Conservation (phyloP, 2,888 invertebrate species). For the Heliconius aoede region DNA sequence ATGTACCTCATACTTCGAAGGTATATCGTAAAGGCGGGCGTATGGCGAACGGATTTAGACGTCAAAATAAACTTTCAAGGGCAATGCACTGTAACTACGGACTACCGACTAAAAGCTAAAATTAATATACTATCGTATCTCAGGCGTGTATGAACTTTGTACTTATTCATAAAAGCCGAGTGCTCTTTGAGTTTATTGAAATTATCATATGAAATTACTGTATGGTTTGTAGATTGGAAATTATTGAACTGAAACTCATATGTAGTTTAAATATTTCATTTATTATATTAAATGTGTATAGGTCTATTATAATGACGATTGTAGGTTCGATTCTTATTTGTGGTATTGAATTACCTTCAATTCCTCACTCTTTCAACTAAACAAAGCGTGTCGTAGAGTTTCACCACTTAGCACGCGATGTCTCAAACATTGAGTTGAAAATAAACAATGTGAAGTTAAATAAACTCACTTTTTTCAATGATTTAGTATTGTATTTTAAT, state of each 20-base stretch:
- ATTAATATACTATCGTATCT: conserved; percentile 38
- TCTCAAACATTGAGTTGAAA: not conserved
- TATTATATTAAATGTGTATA: not conserved
- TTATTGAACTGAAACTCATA: conserved; percentile 9
- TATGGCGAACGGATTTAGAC: conserved; percentile 48
- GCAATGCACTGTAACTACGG: conserved; percentile 49
- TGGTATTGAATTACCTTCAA: not conserved
- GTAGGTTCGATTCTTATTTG: not conserved
- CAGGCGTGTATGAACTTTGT: conserved; percentile 36
- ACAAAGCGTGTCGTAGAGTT: not conserved
- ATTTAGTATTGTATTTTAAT: too few relatives aligned
- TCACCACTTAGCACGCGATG: not conserved
- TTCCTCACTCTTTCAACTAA: not conserved
- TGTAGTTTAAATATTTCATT: not conserved
- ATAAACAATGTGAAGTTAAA: too few relatives aligned
- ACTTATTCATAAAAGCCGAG: conserved; percentile 35
- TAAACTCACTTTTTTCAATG: too few relatives aligned
- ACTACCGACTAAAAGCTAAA: conserved; percentile 42
- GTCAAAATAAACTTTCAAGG: conserved; percentile 54
- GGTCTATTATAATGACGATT: not conserved
- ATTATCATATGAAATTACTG: conserved; percentile 1
- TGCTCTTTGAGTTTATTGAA: conserved; percentile 15
- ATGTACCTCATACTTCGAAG: conserved; percentile 39
- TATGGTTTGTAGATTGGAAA: conserved; percentile 2
- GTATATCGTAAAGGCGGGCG: conserved; percentile 42